A percentile compares a stretch with the other conserved stretches of the same genome.
These are phyloP conservation scores for Neogale vison DNA, from an alignment of 2,113 vertebrate species.

Conservation along the genomic window DNA sequence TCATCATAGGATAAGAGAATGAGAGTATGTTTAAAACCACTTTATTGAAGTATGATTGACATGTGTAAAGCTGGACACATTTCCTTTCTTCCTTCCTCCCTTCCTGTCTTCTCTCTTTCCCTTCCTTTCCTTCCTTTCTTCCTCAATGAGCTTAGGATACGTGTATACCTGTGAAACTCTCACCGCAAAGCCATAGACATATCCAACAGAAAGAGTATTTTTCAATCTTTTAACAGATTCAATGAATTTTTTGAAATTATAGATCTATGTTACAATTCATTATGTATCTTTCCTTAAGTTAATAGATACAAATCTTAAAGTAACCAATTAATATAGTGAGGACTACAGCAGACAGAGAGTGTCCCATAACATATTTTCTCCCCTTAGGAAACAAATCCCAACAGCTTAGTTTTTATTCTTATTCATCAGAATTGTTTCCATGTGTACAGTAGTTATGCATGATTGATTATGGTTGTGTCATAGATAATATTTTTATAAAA, in stretches of 20 bases:
- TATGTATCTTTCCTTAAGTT: not conserved
- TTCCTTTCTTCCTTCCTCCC: not conserved
- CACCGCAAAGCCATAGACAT: not conserved
- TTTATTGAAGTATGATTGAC: not conserved
- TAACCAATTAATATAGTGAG: not conserved
- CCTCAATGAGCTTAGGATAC: not conserved
- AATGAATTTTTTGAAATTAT: not conserved
- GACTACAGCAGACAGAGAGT: not conserved
- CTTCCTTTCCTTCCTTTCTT: not conserved
- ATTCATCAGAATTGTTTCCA: not conserved
- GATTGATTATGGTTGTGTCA: not conserved
- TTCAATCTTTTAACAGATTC: not conserved
- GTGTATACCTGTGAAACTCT: not conserved
- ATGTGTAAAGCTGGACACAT: not conserved
- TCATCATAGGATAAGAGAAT: not conserved
- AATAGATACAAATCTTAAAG: not conserved
- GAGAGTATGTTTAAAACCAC: not conserved
- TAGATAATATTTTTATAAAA: not conserved
- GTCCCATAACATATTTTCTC: not conserved
- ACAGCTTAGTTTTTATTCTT: not conserved
- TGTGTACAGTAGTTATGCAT: not conserved
- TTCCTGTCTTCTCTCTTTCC: not conserved
- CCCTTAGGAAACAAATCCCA: not conserved
- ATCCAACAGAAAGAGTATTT: not conserved
- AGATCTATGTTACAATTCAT: not conserved